Conservation (phyloP, 2,888 invertebrate species). For the Sialis fuliginosa region DNA sequence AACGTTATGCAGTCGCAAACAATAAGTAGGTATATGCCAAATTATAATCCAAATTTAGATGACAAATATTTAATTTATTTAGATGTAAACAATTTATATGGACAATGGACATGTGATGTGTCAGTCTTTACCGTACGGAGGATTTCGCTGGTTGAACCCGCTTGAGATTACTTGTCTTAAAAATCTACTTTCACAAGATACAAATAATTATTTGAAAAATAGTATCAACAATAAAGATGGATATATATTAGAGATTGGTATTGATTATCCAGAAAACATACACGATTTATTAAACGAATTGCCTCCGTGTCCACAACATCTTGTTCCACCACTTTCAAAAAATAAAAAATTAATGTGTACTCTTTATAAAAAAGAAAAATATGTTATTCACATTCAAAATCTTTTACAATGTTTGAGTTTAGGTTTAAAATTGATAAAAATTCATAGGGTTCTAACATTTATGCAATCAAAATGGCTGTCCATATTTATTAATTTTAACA, state of each 20-base stretch:
- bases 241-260: slow-evolving; percentile 23
- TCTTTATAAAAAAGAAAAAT: slow-evolving; percentile 13
- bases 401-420: slow-evolving; percentile 14
- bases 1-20: slow-evolving; percentile 17
- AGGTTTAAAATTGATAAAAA: slow-evolving; percentile 14
- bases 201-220: too few relatives aligned
- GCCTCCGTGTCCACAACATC: slow-evolving; percentile 14
- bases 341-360: slow-evolving; percentile 11
- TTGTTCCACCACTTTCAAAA: slow-evolving; percentile 6
- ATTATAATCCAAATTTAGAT: slow-evolving; percentile 13
- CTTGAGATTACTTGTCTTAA: slow-evolving; percentile 3
- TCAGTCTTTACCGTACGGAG: slow-evolving; percentile 13
- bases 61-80: slow-evolving; percentile 14
- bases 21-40: slow-evolving; percentile 18
- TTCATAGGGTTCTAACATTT: slow-evolving; percentile 19
- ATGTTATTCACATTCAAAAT: slow-evolving; percentile 15
- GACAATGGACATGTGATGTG: slow-evolving; percentile 14
- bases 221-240: slow-evolving; percentile 10
- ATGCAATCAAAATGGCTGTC: slow-evolving; percentile 20
- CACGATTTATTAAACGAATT: slow-evolving; percentile 18
- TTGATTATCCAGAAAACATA: slow-evolving; percentile 20
- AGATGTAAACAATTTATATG: slow-evolving; percentile 17
- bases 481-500: slow-evolving; percentile 22
- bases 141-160: slow-evolving; percentile 15
- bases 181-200: background rate